Conservation (phyloP, 2,888 invertebrate species). For the Lucinisca nassula region DNA sequence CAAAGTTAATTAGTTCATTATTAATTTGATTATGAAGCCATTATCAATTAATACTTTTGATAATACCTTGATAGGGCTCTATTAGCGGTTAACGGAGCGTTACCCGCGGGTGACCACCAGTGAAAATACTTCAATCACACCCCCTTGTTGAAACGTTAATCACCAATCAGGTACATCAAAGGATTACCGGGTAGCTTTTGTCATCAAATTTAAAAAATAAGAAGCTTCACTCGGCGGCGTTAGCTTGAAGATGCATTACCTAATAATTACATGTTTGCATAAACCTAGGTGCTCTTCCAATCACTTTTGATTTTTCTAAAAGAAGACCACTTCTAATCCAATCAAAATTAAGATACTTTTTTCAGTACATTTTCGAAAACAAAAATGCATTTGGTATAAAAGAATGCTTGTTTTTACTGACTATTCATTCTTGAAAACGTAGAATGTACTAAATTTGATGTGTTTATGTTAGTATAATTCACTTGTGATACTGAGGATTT, state of each 20-base stretch:
- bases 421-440: too few species aligned
- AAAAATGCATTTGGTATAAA: not conserved
- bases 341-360: constrained; percentile 43
- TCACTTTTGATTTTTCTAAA: constrained; percentile 53
- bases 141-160: constrained; percentile 9
- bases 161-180: constrained; percentile 16
- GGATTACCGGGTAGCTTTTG: not conserved
- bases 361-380: not conserved
- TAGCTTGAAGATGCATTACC: constrained; percentile 51
- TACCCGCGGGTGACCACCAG: not conserved
- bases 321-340: constrained; percentile 58
- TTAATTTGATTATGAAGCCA: constrained; percentile 11
- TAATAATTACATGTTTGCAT: constrained; percentile 66
- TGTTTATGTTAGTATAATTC: too few species aligned
- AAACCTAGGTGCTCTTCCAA: constrained; percentile 54
- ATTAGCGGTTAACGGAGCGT: not conserved
- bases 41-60: constrained; percentile 5
- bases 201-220: constrained; percentile 26
- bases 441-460: too few species aligned
- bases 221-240: constrained; percentile 45
- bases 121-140: not conserved
- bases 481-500: too few species aligned
- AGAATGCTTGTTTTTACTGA: too few species aligned
- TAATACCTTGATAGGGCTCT: not conserved
- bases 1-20: constrained; percentile 9